phyloP scores from a whole-genome alignment of 2,888 invertebrate species.

The Halictus ligatus region DNA sequence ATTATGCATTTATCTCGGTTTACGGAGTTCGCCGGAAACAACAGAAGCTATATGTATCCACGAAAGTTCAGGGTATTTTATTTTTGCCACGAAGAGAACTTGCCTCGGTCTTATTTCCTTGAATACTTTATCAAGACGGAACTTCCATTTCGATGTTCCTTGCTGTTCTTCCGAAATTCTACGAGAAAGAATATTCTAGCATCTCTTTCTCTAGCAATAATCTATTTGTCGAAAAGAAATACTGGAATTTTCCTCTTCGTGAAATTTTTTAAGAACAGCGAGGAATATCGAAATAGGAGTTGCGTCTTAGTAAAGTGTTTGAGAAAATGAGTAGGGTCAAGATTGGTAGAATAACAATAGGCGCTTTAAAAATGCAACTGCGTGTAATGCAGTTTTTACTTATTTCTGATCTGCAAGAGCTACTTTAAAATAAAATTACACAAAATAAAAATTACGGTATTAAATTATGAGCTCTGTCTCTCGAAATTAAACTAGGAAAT shows the following conservation, averaged over 20 bases:
- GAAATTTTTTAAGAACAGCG: too few species aligned
- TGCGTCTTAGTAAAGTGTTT: too few species aligned
- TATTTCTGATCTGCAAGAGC: too few species aligned
- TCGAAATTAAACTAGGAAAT: not conserved
- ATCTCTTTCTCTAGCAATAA: not conserved
- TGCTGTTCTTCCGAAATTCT: not conserved
- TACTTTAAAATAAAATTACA: too few species aligned
- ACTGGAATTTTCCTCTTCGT: too few species aligned
- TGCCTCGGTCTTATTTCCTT: not conserved
- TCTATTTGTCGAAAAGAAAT: too few species aligned
- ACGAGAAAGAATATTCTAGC: not conserved
- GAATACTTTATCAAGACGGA: not conserved
- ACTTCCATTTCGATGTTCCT: not conserved
- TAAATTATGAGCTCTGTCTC: too few species aligned
- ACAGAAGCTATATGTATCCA: not conserved
- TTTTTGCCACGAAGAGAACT: not conserved
- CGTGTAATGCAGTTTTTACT: not conserved
- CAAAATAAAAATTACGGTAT: too few species aligned
- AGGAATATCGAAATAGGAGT: too few species aligned
- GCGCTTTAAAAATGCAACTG: not conserved
- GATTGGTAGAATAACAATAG: not conserved
- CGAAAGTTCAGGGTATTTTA: not conserved
- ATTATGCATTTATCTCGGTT: not conserved
- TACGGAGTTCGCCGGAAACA: not conserved
- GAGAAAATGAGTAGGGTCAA: too few species aligned